These are phyloP conservation scores for Catagonus wagneri DNA, from an alignment of 2,113 vertebrate genomes.

Conservation along the genomic window DNA sequence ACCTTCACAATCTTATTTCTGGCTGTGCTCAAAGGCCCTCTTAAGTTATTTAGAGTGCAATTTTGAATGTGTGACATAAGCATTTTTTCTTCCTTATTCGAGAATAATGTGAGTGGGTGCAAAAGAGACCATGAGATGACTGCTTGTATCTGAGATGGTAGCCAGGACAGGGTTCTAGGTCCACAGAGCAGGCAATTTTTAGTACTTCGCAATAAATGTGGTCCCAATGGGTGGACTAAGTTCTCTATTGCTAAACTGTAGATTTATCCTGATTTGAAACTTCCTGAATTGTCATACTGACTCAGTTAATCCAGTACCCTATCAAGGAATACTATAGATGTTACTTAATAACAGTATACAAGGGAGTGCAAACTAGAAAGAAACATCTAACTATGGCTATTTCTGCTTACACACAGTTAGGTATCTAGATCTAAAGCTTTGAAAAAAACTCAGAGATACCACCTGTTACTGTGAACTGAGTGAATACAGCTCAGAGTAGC, in stretches of 20 bases:
- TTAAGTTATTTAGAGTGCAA: background rate
- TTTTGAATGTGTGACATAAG: conserved; percentile 58
- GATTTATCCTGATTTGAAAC: background rate
- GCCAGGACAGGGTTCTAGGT: background rate
- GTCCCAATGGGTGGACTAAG: background rate
- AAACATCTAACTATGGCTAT: background rate
- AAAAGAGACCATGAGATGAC: background rate
- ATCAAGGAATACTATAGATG: background rate
- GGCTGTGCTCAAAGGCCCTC: background rate
- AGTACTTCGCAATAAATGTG: conserved; percentile 19
- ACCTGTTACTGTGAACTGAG: background rate
- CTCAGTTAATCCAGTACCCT: background rate
- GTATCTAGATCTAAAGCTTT: background rate
- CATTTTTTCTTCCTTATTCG: conserved; percentile 14
- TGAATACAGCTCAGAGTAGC: background rate
- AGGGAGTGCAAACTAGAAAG: background rate
- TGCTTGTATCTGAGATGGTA: background rate
- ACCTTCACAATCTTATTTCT: conserved; percentile 23
- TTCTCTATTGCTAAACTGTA: background rate
- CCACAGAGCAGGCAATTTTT: background rate
- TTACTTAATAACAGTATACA: background rate
- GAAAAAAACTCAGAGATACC: background rate
- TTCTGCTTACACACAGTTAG: conserved; percentile 38
- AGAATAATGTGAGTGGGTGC: background rate
- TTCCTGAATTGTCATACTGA: background rate